Evolutionary conservation across 2,888 invertebrate genomes (phyloP), one percentile per base, ranked within the genome.

Genomic region (Iselma pallidipennis): DNA sequence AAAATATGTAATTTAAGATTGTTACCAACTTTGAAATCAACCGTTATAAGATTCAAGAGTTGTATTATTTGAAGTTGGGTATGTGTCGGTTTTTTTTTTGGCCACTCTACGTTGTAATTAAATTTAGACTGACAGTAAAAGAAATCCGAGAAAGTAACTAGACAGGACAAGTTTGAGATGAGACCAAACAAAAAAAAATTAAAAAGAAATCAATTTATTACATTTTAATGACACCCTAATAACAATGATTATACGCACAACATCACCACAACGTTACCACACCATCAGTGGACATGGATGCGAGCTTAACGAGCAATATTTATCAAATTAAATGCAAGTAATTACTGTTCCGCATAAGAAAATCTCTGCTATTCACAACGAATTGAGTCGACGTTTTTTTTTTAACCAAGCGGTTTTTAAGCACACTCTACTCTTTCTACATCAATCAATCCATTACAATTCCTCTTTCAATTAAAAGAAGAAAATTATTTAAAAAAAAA

Each of bases 221-320:
- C 26, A 64, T 64, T 64, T 64, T 64, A 64, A 64, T 64, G 60
- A 57, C 60, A 26, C 56, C 56, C 51, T 64, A 64, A 64, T 64
- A 57, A 61, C 33, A 57, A 64, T 64, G 45, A 64, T 61, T 64
- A n/a, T n/a, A 60, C 49, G 23, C 19, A 14, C 31, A 52, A 31
- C 45, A 59, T 53, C 42, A 16, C 29, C 49, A 42, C 16, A n/a
- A n/a, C n/a, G n/a, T n/a, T n/a, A n/a, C n/a, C n/a, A n/a, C n/a
- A n/a, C n/a, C n/a, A 45, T 50, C 49, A 60, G 56, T 23, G 19
- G 37, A 49, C 59, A 57, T 49, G 56, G 42, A 60, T 54, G 60
- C 57, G 59, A 54, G 3, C 26, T 56, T 57, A 63, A 63, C 57
- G 63, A 60, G 57, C 48, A 53, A 60, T n/a, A 45, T 59, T 59